Evolutionary conservation across 2,888 invertebrate genomes (phyloP), one percentile per base, ranked within the genome.

Genomic region (Anaspis maculata): DNA sequence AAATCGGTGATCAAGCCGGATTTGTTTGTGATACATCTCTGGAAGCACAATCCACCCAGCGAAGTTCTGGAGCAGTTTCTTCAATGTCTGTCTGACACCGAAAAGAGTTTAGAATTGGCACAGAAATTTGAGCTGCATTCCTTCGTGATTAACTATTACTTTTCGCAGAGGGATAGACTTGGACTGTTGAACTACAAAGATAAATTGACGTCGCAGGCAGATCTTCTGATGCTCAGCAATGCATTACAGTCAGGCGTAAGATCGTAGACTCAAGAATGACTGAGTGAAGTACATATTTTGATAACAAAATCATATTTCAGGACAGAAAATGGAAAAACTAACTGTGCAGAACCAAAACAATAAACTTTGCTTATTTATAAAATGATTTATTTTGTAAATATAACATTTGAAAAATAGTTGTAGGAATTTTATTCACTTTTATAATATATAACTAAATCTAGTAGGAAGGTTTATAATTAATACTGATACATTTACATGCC

Each of bases 141-240:
- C 31, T 73, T 75, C 36, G 76, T 79, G 1, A 76, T 83, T 46
- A 79, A 82, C 51, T 67, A 67, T 2, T 58, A 70, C 19, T 70
- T 73, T 0, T 69, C 71, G 23, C 77, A 78, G 56, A 76, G 75
- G 38, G 81, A 83, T 57, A 66, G 79, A 22, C 51, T 64, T 0
- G 70, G 76, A 0, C 62, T 83, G 3, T n/a, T n/a, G n/a, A n/a
- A n/a, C n/a, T n/a, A n/a, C n/a, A n/a, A n/a, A n/a, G n/a, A n/a
- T n/a, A n/a, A n/a, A n/a, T n/a, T n/a, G n/a, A n/a, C n/a, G n/a
- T n/a, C n/a, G n/a, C n/a, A n/a, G n/a, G n/a, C n/a, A n/a, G n/a
- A n/a, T n/a, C n/a, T 78, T 47, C 77, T 80, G 47, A 72, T 82
- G 37, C 82, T 83, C 22, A 84, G 85, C 49, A 82, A 78, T 51